Percentiles rank a stretch among this genome's conserved stretches.
Evolutionary conservation across 2,888 invertebrate species (phyloP).

Genomic region (Caenorhabditis sp.): DNA sequence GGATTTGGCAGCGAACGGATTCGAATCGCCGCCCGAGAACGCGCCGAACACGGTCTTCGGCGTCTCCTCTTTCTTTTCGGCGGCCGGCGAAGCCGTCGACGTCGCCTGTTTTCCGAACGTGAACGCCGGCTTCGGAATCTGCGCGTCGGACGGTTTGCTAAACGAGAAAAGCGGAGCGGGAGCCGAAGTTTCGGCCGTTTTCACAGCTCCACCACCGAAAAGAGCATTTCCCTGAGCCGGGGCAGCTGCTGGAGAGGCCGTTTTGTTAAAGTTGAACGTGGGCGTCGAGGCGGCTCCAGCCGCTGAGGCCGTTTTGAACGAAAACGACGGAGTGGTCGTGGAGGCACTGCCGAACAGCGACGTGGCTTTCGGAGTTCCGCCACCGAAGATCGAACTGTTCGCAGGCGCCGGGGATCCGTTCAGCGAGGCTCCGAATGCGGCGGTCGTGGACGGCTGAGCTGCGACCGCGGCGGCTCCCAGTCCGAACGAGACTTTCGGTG

Average conservation of each 20-base stretch:
- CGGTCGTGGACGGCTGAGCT: slow-evolving; percentile 28
- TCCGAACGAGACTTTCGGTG: slow-evolving; percentile 58
- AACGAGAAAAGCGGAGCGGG: slow-evolving; percentile 40
- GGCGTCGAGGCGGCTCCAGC: slow-evolving; percentile 8
- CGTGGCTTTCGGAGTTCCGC: slow-evolving; percentile 32
- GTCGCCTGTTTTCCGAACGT: slow-evolving; percentile 27
- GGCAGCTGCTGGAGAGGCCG: slow-evolving; percentile 18
- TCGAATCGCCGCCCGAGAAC: slow-evolving; percentile 10
- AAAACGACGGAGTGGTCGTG: too few relatives aligned
- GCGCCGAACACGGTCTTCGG: slow-evolving; percentile 47
- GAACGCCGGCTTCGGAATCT: too few relatives aligned
- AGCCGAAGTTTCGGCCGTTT: slow-evolving; percentile 21
- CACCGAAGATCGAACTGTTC: slow-evolving; percentile 42
- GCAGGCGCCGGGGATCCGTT: slow-evolving; percentile 43
- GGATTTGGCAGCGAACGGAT: slow-evolving; percentile 37
- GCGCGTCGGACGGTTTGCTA: too few relatives aligned
- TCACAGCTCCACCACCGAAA: slow-evolving; percentile 24
- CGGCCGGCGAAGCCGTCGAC: neutral
- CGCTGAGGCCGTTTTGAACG: slow-evolving; percentile 11
- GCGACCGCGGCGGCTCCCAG: slow-evolving; percentile 52
- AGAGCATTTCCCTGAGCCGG: slow-evolving; percentile 15
- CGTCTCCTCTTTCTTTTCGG: slow-evolving; percentile 19
- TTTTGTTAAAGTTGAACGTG: slow-evolving; percentile 25
- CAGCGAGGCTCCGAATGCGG: slow-evolving; percentile 46
- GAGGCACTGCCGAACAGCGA: too few relatives aligned